Base-by-base conservation (phyloP, 1,140 invertebrate species). In the Calosoma granatense region DNA sequence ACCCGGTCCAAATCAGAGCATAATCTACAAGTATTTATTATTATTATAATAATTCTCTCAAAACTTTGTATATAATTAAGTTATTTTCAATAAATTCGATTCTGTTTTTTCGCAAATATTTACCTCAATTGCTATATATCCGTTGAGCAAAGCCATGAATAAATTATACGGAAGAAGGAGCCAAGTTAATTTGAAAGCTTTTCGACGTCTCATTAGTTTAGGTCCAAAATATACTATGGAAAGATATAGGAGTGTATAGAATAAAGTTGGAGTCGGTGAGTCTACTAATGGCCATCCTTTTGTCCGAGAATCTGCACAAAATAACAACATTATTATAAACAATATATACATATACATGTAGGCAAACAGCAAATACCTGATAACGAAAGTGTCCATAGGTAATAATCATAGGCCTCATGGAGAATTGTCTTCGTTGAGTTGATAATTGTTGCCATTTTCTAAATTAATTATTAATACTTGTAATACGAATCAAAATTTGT, bases 211-310 rank as follows among this genome's bases (percentile, higher is more conserved):
- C 92, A 95, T 95, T 11, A 90, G 60, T 67, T 83, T 87, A 19
- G 91, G 90, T 9, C 90, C 91, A 20, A 82, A 72, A 78, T 81
- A 86, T 9, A 94, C 89, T 59, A 92, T 82, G 53, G 86, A 74
- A 22, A 94, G 75, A 69, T 97, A 97, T 15, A 87, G 57, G 20
- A 82, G 59, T 1, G 88, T 87, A 64, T 91, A 84, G 2, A 84
- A 67, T 6, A 90, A 65, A 0, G 88, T 92, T 14, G 90, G 88
- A 55, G 80, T 69, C 21, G 88, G 89, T 1, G 90, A 90, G 56
- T 89, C 84, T 56, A 96, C 92, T 60, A 95, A 70, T 0, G 85
- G 80, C 93, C 92, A 92, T 74, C 86, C 85, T 78, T 83, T 83
- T 43, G 92, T 92, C 70, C 92, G 79, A 60, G 80, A 75, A 72